Percentiles rank a stretch among this genome's conserved stretches.
Evolutionary conservation across 2,888 invertebrate species (phyloP).

Genomic region (Mylabris sibirica): DNA sequence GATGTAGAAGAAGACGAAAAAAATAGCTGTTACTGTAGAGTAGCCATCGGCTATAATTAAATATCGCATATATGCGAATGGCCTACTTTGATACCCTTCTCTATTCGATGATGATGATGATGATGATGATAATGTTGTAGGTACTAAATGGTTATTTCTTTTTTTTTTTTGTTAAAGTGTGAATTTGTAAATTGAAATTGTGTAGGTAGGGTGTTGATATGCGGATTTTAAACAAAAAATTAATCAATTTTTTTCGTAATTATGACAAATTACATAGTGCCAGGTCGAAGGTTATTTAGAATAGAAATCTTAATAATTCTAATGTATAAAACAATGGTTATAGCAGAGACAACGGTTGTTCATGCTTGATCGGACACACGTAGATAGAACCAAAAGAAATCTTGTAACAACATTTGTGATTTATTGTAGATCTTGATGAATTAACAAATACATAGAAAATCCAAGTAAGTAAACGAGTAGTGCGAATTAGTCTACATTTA

Average conservation of each 20-base stretch:
- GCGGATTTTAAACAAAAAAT: neutral
- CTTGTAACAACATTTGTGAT: slow-evolving; percentile 2
- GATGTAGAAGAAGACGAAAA: neutral
- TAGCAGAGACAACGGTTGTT: slow-evolving; percentile 5
- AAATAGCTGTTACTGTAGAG: neutral
- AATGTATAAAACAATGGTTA: neutral
- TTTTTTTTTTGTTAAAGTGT: too few species aligned
- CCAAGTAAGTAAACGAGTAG: neutral
- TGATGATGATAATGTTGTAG: too few species aligned
- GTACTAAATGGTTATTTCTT: too few species aligned
- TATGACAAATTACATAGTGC: neutral
- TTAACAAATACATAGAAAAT: neutral
- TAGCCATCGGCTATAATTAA: slow-evolving; percentile 24
- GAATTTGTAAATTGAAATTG: neutral
- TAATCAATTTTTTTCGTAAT: neutral
- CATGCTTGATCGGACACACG: neutral
- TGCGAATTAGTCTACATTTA: neutral
- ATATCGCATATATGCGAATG: slow-evolving; percentile 23
- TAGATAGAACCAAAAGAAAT: neutral
- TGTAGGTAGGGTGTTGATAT: neutral
- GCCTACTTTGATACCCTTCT: slow-evolving; percentile 12
- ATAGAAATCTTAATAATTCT: slow-evolving; percentile 3
- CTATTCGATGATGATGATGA: neutral
- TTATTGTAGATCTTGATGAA: neutral
- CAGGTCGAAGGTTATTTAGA: slow-evolving; percentile 1